phyloP scores from a whole-genome alignment of 2,888 invertebrate genomes.

The Philonicus albiceps region DNA sequence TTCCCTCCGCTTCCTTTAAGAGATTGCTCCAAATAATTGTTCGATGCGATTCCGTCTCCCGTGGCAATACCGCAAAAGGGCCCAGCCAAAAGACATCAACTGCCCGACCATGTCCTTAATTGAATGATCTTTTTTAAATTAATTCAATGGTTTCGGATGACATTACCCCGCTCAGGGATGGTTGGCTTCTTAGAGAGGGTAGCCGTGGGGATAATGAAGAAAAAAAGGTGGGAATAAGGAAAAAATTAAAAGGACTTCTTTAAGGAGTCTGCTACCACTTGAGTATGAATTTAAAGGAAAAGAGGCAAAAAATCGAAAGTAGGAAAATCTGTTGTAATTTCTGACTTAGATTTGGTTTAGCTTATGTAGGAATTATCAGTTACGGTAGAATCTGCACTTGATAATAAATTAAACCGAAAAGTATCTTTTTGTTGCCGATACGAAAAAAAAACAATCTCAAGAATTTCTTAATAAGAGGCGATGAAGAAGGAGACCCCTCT shows the following conservation, averaged over 20 bases:
- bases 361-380: not conserved
- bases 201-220: not conserved
- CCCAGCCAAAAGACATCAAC: conserved; percentile 23
- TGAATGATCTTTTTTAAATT: conserved; percentile 53
- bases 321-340: conserved; percentile 46
- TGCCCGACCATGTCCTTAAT: conserved; percentile 48
- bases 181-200: conserved; percentile 1
- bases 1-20: not conserved
- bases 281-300: not conserved
- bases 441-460: not conserved
- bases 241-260: not conserved
- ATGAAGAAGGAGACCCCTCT: not conserved
- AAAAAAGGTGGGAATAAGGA: not conserved
- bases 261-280: not conserved
- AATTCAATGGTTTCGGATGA: conserved; percentile 50
- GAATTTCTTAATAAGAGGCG: not conserved
- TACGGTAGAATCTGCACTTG: not conserved
- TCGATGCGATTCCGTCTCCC: conserved; percentile 45
- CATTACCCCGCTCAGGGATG: conserved; percentile 34
- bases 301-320: conserved; percentile 31
- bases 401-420: not conserved
- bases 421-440: not conserved
- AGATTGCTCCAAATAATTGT: conserved; percentile 43
- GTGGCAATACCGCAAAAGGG: not conserved
- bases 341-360: conserved; percentile 17